Base-by-base conservation (phyloP, 2,888 invertebrate species). In the Perithous albicinctus region DNA sequence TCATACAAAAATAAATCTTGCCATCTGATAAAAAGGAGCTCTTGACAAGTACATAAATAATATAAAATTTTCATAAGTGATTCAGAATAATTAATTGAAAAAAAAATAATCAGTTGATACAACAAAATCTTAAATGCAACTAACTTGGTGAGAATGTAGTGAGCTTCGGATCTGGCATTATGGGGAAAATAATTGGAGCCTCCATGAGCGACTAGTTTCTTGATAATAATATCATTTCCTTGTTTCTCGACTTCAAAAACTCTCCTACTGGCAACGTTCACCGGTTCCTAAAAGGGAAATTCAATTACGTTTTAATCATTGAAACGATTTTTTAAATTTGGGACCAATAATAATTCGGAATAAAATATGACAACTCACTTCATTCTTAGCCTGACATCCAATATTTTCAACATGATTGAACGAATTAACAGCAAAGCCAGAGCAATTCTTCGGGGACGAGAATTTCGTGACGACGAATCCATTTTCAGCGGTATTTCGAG, bases 101-200 rank as follows among this genome's bases (percentile, higher is more conserved):
- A n/a, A n/a, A n/a, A n/a, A n/a, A n/a, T n/a, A n/a, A n/a, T n/a
- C n/a, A n/a, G n/a, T n/a, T n/a, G n/a, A n/a, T n/a, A n/a, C n/a
- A 15, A 54, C 3, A 4, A 29, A 29, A 29, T 54, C 2, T 56
- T 38, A 8, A 20, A 35, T 10, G 15, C 7, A 43, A 85, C 86
- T 83, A 87, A 92, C 92, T 93, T 93, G 5, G 92, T 92, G 74
- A 89, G 85, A 20, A 93, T 85, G 56, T 91, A 91, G 63, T 93
- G 92, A 69, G 90, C 89, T 46, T 93, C 92, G 23, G 88, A 90
- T 76, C 84, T 85, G 1, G 87, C 89, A 56, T 89, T 88, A 86
- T 91, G 93, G 12, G 91, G 90, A 18, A 89, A 83, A 20, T 90
- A 91, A 77, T 88, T 88, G 6, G 89, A 85, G 10, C 86, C 85